Percentiles rank a stretch among this genome's conserved stretches.
phyloP scores from a whole-genome alignment of 2,888 invertebrate genomes.

The Meiosimyza decipiens region DNA sequence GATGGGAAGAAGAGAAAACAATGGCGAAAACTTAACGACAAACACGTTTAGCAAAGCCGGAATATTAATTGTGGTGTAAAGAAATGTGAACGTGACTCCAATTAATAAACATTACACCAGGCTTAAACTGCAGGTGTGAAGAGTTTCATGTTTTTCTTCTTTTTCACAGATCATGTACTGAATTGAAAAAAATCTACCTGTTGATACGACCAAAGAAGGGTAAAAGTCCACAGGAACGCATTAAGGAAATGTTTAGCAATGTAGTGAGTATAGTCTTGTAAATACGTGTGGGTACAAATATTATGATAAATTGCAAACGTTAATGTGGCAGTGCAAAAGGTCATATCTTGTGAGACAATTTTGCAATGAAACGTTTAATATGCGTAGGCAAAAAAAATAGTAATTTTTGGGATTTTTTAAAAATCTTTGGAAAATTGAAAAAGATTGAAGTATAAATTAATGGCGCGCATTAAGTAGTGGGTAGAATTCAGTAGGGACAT shows the following conservation, averaged over 20 bases:
- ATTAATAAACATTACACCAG: conserved; percentile 19
- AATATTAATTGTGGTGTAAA: not conserved
- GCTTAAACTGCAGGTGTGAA: not conserved
- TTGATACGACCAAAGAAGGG: conserved; percentile 88
- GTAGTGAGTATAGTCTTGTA: conserved; percentile 72
- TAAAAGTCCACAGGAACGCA: conserved; percentile 78
- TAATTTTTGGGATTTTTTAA: too few species aligned
- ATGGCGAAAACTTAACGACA: too few species aligned
- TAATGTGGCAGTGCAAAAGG: conserved; percentile 21
- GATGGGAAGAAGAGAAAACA: not conserved
- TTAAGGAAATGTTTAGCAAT: conserved; percentile 84
- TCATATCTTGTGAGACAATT: not conserved
- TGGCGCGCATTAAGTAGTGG: too few species aligned
- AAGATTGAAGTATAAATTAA: too few species aligned
- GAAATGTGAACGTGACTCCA: conserved; percentile 6
- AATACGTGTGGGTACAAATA: not conserved
- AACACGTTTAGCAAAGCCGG: not conserved
- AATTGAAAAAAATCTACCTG: conserved; percentile 81
- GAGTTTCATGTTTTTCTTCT: conserved; percentile 23
- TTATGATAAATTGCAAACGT: conserved; percentile 24
- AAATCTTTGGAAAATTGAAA: too few species aligned
- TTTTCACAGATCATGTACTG: conserved; percentile 74
- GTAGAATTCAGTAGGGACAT: too few species aligned
- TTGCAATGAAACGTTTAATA: too few species aligned
- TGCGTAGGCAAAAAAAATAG: too few species aligned